phyloP scores from a whole-genome alignment of 1,140 invertebrate genomes.

The Ptiloglossa arizonensis region DNA sequence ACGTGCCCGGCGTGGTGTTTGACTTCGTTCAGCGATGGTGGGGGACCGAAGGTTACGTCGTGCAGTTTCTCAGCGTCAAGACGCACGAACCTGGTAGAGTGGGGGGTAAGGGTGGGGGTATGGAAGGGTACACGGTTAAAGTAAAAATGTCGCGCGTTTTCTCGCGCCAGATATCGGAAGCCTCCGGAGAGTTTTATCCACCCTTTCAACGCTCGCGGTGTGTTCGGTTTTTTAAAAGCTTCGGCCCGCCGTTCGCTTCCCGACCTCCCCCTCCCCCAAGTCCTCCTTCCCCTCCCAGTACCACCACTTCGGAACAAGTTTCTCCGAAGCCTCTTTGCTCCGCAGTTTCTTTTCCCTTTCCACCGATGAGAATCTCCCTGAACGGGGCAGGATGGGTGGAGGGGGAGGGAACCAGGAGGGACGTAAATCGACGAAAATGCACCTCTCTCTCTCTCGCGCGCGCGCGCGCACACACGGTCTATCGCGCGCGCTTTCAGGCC shows the following conservation, averaged over 20 bases:
- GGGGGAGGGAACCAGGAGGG: background rate
- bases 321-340: background rate
- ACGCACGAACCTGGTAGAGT: too few species aligned
- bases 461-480: conserved; percentile 43
- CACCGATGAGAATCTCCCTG: too few species aligned
- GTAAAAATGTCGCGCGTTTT: conserved; percentile 18
- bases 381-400: too few species aligned
- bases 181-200: conserved; percentile 63
- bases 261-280: background rate
- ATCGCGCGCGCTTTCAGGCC: conserved; percentile 45
- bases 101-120: background rate
- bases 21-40: too few species aligned
- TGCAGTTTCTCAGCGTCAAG: too few species aligned
- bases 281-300: background rate
- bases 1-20: too few species aligned
- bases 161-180: conserved; percentile 54
- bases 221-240: conserved; percentile 66
- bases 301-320: background rate
- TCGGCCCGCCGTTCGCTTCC: background rate
- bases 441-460: conserved; percentile 34
- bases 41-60: too few species aligned
- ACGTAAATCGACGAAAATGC: conserved; percentile 38
- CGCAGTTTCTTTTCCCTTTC: conserved; percentile 21
- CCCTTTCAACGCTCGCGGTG: conserved; percentile 51
- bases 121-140: background rate